Base-by-base conservation (phyloP, 2,797 vertebrate species). In the Lithobates sylvaticus region DNA sequence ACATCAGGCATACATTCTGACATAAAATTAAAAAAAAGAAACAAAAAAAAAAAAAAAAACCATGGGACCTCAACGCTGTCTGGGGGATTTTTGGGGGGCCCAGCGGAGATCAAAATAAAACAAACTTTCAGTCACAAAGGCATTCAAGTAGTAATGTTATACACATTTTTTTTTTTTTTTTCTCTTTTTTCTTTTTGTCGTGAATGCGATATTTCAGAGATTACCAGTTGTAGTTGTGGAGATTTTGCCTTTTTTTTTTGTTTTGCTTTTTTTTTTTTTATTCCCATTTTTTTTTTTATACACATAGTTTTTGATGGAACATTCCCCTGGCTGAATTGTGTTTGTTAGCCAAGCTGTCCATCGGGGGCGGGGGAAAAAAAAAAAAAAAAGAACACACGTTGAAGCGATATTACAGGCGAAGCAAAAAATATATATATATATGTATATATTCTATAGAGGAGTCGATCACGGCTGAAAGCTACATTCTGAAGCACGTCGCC, bases 1-100 rank as follows among this genome's bases (percentile, higher is more conserved):
- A 98, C 97, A 98, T 97, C 96, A 95, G 98, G 96, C 97, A 98
- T 98, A 99, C 96, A 95, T 96, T 97, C 96, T 26, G 84, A 86
- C 97, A 99, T 96, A 97, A 47, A 47, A 96, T 93, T 23, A 21
- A 61, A 61, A 95, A 92, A 91, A 94, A 96, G 93, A 95, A 95
- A 95, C 93, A 86, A 95, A 96, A 47, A 13, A 47, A 47, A 18
- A 65, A 72, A 76, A 27, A 16, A 92, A 15, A 39, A 39, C 10
- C 39, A 39, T 39, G 39, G 9, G 39, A 39, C 39, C 39, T 39
- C 39, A 1, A 39, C 39, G 9, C 39, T 39, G 39, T 9, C 6
- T 39, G 8, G 39, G 39, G 39, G 39, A 10, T 39, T 39, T 39
- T 39, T 1, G 39, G 9, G 8, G 39, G 39, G 39, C 8, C 8